Conservation (phyloP, 2,888 invertebrate genomes). For the Drosophila picticornis region DNA sequence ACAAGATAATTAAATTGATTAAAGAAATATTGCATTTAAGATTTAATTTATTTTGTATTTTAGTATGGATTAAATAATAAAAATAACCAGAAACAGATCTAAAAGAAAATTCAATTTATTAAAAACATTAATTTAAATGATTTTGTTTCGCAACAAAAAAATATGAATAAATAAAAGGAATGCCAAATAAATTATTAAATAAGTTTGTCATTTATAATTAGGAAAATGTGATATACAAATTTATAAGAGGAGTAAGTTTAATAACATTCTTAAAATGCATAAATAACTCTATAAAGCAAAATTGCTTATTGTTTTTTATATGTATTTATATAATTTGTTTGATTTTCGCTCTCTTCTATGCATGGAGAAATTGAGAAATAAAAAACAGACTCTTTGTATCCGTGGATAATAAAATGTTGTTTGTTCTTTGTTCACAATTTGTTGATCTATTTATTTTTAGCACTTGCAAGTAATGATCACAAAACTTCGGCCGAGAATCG, state of each 20-base stretch:
- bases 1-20: conserved; percentile 37
- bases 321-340: conserved; percentile 23
- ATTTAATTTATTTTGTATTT: background rate
- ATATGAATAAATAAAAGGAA: background rate
- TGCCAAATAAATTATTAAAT: background rate
- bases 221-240: background rate
- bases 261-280: background rate
- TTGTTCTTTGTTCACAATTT: conserved; percentile 57
- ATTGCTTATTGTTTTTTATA: background rate
- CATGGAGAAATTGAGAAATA: conserved; percentile 25
- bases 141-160: background rate
- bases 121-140: background rate
- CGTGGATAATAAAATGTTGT: conserved; percentile 18
- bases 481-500: conserved; percentile 29
- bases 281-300: background rate
- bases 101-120: background rate
- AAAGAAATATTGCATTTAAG: conserved; percentile 19
- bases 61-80: background rate
- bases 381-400: conserved; percentile 10
- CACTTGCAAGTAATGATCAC: conserved; percentile 51
- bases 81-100: background rate
- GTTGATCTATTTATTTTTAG: conserved; percentile 47
- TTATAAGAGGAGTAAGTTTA: background rate
- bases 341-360: conserved; percentile 2
- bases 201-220: background rate